phyloP scores from a whole-genome alignment of 2,888 invertebrate species.

The Atherix ibis region DNA sequence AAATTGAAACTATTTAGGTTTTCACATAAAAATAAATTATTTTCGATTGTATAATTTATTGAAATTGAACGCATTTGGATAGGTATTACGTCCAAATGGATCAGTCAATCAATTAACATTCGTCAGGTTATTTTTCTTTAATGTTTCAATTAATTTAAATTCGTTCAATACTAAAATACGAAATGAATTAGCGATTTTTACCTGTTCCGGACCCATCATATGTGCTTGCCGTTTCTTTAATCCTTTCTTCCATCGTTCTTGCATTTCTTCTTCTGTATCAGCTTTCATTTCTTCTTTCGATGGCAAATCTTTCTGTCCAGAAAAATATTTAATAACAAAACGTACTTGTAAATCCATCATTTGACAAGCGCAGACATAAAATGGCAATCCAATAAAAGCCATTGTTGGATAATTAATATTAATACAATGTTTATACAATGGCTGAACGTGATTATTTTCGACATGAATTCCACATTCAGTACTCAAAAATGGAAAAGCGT shows the following conservation, averaged over 20 bases:
- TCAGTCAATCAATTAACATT: no score
- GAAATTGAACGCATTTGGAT: no score
- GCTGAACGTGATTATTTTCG: conserved; percentile 65
- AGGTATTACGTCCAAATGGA: no score
- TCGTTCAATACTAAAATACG: no score
- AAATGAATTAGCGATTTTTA: conserved; percentile 15
- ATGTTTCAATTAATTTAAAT: no score
- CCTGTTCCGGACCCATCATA: conserved; percentile 63
- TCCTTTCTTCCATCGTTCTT: conserved; percentile 42
- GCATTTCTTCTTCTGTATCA: conserved; percentile 44
- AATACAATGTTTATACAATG: conserved; percentile 73
- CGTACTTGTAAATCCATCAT: conserved; percentile 74
- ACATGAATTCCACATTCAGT: conserved; percentile 51
- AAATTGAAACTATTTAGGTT: no score
- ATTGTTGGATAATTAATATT: conserved; percentile 66
- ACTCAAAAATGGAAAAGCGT: conserved; percentile 60
- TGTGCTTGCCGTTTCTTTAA: conserved; percentile 61
- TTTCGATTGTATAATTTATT: conserved; percentile 1
- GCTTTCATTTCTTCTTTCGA: conserved; percentile 42
- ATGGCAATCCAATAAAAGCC: conserved; percentile 71
- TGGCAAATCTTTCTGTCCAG: conserved; percentile 45
- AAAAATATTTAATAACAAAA: conserved; percentile 48
- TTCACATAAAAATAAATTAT: no score
- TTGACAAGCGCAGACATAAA: conserved; percentile 68
- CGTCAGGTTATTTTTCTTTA: no score